phyloP scores from a whole-genome alignment of 2,797 vertebrate genomes.

The Cyprinella venusta region DNA sequence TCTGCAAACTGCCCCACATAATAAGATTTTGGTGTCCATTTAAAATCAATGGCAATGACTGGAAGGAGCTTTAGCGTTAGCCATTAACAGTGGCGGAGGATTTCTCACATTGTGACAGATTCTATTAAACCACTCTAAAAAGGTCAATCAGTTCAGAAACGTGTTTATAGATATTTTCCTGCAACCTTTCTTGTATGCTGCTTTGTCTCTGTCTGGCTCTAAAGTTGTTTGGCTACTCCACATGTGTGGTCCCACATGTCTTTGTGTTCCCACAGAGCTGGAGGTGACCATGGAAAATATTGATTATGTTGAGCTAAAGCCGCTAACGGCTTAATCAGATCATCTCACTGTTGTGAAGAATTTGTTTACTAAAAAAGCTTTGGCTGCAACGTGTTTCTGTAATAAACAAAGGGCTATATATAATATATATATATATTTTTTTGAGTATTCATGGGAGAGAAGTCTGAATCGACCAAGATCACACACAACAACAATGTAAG shows the following conservation, averaged over 20 bases:
- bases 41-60: slow-evolving; percentile 57
- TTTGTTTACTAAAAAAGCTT: slow-evolving; percentile 1
- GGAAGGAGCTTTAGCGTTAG: slow-evolving; percentile 41
- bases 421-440: not conserved
- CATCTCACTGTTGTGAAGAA: slow-evolving; percentile 2
- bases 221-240: slow-evolving; percentile 37
- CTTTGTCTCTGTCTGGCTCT: slow-evolving; percentile 38
- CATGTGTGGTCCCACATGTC: slow-evolving; percentile 39
- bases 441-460: not conserved
- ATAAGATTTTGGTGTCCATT: slow-evolving; percentile 55
- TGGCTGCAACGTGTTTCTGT: not conserved
- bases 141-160: slow-evolving; percentile 64
- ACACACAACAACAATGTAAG: not conserved
- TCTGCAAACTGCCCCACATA: slow-evolving; percentile 46
- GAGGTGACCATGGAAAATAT: slow-evolving; percentile 36
- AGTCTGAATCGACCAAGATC: not conserved
- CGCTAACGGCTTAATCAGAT: slow-evolving; percentile 10
- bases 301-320: slow-evolving; percentile 42
- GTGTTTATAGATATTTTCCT: slow-evolving; percentile 61
- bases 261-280: slow-evolving; percentile 34
- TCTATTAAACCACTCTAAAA: slow-evolving; percentile 61
- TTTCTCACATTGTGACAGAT: slow-evolving; percentile 61
- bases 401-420: not conserved
- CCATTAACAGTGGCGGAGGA: slow-evolving; percentile 39
- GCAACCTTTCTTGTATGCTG: slow-evolving; percentile 39